phyloP scores from a whole-genome alignment of 2,113 vertebrate genomes.

The Galemys pyrenaicus region DNA sequence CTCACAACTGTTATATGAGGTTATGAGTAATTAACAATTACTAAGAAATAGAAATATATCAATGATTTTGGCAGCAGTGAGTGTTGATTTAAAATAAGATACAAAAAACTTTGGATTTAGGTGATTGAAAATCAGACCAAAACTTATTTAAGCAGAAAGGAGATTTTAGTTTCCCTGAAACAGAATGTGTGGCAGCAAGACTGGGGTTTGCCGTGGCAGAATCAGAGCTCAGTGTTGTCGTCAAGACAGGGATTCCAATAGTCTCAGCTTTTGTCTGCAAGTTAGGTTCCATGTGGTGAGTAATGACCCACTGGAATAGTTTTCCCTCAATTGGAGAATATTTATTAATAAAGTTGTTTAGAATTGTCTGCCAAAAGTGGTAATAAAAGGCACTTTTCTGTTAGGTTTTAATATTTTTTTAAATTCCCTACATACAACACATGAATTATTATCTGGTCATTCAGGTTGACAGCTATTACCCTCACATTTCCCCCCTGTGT shows the following conservation, averaged over 20 bases:
- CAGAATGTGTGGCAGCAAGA: neutral
- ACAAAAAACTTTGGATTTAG: neutral
- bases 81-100: neutral
- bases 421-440: neutral
- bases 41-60: neutral
- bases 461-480: accelerated
- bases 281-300: neutral
- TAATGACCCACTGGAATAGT: neutral
- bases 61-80: neutral
- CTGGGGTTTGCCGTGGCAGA: neutral
- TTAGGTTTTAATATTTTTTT: neutral
- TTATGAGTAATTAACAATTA: neutral
- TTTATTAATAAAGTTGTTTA: neutral
- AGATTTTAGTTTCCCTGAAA: neutral
- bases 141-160: neutral
- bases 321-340: neutral
- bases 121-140: neutral
- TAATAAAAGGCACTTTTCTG: neutral
- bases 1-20: neutral
- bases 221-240: neutral
- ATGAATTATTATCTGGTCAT: neutral
- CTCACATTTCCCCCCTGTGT: neutral
- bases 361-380: neutral
- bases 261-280: neutral
- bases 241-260: neutral